Evolutionary conservation across 2,113 vertebrate genomes (phyloP).

Genomic region (Sus scrofa): DNA sequence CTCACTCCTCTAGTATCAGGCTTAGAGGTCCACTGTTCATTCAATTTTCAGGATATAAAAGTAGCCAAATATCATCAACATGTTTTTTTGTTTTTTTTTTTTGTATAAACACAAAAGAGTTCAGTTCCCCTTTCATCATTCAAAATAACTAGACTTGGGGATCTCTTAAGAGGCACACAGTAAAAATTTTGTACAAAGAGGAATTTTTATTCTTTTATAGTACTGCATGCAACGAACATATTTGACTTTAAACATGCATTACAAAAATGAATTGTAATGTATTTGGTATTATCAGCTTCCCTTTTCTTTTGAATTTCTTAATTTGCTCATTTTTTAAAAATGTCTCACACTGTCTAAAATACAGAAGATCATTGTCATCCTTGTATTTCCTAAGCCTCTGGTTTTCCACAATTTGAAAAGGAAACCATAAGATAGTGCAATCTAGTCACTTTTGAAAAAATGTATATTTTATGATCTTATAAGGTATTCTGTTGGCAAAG

Average conservation of each 20-base stretch:
- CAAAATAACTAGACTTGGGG: neutral
- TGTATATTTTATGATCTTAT: slow-evolving; percentile 35
- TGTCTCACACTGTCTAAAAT: neutral
- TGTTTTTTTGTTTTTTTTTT: neutral
- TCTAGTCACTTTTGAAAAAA: slow-evolving; percentile 20
- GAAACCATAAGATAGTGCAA: slow-evolving; percentile 25
- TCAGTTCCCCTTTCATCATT: neutral
- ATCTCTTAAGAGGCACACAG: neutral
- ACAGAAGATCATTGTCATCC: neutral
- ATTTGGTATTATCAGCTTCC: neutral
- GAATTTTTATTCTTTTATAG: neutral
- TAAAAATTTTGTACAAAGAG: neutral
- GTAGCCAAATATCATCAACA: neutral
- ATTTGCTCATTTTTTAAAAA: slow-evolving; percentile 19
- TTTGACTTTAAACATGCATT: neutral
- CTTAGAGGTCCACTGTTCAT: neutral
- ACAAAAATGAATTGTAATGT: neutral
- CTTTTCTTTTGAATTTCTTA: slow-evolving; percentile 1
- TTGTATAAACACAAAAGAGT: neutral
- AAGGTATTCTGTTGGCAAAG: neutral
- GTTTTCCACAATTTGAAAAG: slow-evolving; percentile 6
- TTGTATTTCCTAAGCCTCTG: neutral
- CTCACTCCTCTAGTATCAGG: neutral
- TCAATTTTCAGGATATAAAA: neutral
- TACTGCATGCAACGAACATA: neutral